Evolutionary conservation across 64 coral and sea anemone genomes (phyloP), one percentile per base, ranked within the genome.

Genomic region (Hydrozoanthus tunicans): DNA sequence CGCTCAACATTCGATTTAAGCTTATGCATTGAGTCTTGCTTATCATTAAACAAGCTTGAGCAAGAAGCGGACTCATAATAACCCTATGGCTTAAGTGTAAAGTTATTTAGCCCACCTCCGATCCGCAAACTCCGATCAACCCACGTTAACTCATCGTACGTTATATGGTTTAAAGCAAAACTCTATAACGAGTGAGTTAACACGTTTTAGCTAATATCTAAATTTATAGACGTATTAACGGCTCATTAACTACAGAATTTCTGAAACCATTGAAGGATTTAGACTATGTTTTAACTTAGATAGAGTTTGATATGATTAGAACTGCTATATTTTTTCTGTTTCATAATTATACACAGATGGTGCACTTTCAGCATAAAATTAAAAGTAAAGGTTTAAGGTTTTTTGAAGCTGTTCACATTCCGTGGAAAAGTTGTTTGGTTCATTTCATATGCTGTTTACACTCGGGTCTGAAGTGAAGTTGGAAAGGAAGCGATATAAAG

Each of bases 251-350:
- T 75, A 12, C 70, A 88, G 84, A 75, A 59, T 88, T 75, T 88
- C 84, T 75, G 32, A 24, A 88, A 59, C 69, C 55, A 88, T 88
- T 88, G 54, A 88, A 88, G 56, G 56, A 88, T 52, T 88, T 26
- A 75, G 10, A 56, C 5, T 13, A 71, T 53, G 12, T 56, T 72
- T 23, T 69, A 69, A n/a, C n/a, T 73, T 73, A 0, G 27, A 20
- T 59, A 8, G 69, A 23, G n/a, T 85, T 68, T 85, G 15, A 57
- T 27, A 10, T 20, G 6, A 43, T 43, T 55, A 25, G 59, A 5
- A 13, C 3, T 59, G 54, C 13, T 54, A 57, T 12, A 57, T 8
- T 7, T 70, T 24, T 84, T 9, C 63, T 53, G 32, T 32, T 32
- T 81, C 11, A 62, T 1, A 14, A 5, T 27, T 60, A 43, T 13